A percentile compares a stretch with the other conserved stretches of the same genome.
These are phyloP conservation scores for Torymus texanus DNA, from an alignment of 2,888 invertebrate genomes.

Conservation along the genomic window DNA sequence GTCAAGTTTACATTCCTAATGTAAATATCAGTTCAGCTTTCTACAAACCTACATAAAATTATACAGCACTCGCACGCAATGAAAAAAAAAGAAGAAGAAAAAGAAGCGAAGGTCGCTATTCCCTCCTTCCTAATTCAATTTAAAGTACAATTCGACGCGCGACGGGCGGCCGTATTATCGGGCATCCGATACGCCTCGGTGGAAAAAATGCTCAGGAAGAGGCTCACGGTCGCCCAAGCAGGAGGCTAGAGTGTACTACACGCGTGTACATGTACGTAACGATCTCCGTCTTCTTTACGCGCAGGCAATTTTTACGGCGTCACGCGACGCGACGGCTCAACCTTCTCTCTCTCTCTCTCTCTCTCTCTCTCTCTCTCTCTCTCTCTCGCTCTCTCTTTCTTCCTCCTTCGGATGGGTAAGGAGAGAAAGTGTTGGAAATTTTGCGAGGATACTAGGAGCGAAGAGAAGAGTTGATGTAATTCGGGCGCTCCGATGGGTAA, in stretches of 20 bases:
- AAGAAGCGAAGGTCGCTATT: background rate
- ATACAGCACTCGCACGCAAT: too few species aligned
- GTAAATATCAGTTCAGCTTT: too few species aligned
- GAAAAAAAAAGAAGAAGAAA: conserved; percentile 9
- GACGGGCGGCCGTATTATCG: conserved; percentile 34
- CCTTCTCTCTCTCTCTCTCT: background rate
- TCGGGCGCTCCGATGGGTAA: too few species aligned
- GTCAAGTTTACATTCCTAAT: background rate
- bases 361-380: background rate
- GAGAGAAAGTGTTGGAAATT: background rate
- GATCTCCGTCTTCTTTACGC: conserved; percentile 72
- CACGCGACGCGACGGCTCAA: conserved; percentile 70
- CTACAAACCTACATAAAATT: too few species aligned
- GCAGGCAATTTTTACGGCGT: conserved; percentile 74
- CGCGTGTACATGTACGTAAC: conserved; percentile 59
- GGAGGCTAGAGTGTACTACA: too few species aligned
- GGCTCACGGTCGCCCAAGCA: conserved; percentile 60
- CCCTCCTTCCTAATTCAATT: conserved; percentile 42
- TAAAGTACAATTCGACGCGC: conserved; percentile 50
- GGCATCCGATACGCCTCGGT: conserved; percentile 60
- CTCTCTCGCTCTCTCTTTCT: conserved; percentile 5
- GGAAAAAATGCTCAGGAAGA: conserved; percentile 68
- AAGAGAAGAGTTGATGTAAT: too few species aligned
- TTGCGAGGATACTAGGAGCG: too few species aligned
- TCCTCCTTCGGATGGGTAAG: background rate